phyloP scores from a whole-genome alignment of 2,797 vertebrate genomes.

The Ambastaia sidthimunki region DNA sequence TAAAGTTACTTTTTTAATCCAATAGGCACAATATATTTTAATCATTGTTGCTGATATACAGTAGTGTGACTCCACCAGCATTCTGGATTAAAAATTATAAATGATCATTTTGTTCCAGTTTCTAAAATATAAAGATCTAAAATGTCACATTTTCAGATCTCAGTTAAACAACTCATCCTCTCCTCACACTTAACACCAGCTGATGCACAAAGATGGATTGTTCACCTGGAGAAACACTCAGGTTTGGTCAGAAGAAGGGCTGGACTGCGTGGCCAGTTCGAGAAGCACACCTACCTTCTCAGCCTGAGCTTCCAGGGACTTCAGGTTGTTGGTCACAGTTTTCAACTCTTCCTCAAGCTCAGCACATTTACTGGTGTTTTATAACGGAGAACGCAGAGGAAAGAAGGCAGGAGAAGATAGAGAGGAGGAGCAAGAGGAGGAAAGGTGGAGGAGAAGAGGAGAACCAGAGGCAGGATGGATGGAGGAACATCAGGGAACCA shows the following conservation, averaged over 20 bases:
- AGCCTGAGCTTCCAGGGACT: slow-evolving; percentile 99
- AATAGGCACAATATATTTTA: too few relatives aligned
- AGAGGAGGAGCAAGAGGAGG: slow-evolving; percentile 61
- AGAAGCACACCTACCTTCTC: slow-evolving; percentile 91
- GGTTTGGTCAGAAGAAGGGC: slow-evolving; percentile 10
- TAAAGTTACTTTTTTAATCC: too few relatives aligned
- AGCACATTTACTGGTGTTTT: slow-evolving; percentile 98
- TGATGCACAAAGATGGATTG: not conserved
- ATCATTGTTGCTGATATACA: too few relatives aligned
- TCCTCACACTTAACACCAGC: not conserved
- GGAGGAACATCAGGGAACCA: slow-evolving; percentile 51
- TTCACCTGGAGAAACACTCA: not conserved
- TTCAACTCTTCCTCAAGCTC: slow-evolving; percentile 99
- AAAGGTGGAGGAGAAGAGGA: slow-evolving; percentile 72
- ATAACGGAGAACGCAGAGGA: slow-evolving; percentile 70
- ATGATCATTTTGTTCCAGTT: too few relatives aligned
- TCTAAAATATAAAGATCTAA: too few relatives aligned
- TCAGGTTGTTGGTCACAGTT: slow-evolving; percentile 99
- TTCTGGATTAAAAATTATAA: too few relatives aligned
- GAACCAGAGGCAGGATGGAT: slow-evolving; percentile 56
- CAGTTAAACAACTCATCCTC: not conserved
- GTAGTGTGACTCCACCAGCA: too few relatives aligned
- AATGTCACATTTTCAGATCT: not conserved
- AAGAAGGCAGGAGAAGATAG: slow-evolving; percentile 65
- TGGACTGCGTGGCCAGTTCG: not conserved